Evolutionary conservation across 2,797 vertebrate genomes (phyloP), one percentile per base, ranked within the genome.

Genomic region (Centroberyx gerrardi): DNA sequence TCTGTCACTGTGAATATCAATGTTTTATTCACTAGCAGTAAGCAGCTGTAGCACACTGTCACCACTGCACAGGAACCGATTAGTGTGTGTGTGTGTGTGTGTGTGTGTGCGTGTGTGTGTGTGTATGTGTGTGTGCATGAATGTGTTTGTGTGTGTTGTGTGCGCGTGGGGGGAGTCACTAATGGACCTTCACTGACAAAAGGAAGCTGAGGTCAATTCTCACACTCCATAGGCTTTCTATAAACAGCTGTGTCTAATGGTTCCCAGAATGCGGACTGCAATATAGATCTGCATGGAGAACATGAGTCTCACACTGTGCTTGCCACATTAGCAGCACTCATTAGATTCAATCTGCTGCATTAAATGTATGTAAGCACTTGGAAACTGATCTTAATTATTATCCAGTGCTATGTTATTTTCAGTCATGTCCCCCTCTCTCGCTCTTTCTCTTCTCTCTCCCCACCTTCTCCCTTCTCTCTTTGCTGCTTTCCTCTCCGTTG

Each of bases 401-500:
- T 14, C 42, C 42, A 44, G 42, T 10, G 42, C 42, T 44, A 44
- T 33, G 33, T 33, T 44, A 44, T 53, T 53, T 27, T 18, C 31
- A 40, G 1, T 33, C 46, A 8, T 60, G 46, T 44, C 33, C 13
- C 29, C 63, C 44, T 10, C 51, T 48, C 8, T 13, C 18, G 42
- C 38, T 36, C 6, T 48, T 28, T 51, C n/a, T 56, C 48, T 53
- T 2, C 13, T 51, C 14, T 22, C 49, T n/a, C 49, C 15, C 49
- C 49, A 2, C 49, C 49, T 15, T 9, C 36, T 14, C 38, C 29
- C 33, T 18, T 17, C 17, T 52, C 42, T 42, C 33, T 5, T 9
- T 38, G 42, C 42, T 56, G 44, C 62, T 76, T 78, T 76, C 46
- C 49, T 38, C 13, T 36, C 15, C 0, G 14, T 75, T 83, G 68